Conservation (phyloP, 2,888 invertebrate species). For the Dysmachus trigonus region DNA sequence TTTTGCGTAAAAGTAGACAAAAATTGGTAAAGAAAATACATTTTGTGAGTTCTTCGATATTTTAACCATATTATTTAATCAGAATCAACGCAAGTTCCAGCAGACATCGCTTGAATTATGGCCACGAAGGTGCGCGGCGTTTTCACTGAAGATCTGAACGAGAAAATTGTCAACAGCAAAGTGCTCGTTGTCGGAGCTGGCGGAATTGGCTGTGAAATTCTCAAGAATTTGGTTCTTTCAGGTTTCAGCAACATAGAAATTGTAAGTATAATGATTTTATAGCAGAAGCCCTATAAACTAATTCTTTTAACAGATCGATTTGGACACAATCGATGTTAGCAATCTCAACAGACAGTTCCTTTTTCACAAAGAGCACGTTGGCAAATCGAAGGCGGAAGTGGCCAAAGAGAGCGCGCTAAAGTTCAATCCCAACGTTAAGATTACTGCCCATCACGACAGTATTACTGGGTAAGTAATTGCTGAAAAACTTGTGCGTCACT, state of each 20-base stretch:
- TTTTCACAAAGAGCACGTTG: constrained; percentile 98
- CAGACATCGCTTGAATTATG: constrained; percentile 63
- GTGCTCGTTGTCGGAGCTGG: constrained; percentile 94
- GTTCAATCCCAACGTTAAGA: constrained; percentile 89
- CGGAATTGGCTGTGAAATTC: constrained; percentile 98
- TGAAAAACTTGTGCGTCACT: not conserved
- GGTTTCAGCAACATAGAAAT: constrained; percentile 95
- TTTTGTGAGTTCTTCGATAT: not conserved
- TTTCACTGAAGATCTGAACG: constrained; percentile 72
- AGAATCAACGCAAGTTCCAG: not conserved
- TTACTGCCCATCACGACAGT: constrained; percentile 91
- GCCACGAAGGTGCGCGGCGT: constrained; percentile 75
- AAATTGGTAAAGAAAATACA: not conserved
- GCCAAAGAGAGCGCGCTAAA: constrained; percentile 88
- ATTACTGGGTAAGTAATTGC: constrained; percentile 81
- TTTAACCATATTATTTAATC: not conserved
- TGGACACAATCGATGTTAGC: constrained; percentile 99
- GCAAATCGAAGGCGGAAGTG: constrained; percentile 93
- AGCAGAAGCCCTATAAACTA: not conserved
- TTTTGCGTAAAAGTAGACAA: not conserved
- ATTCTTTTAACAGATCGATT: constrained; percentile 80
- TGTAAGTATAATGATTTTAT: constrained; percentile 67
- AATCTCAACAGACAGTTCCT: constrained; percentile 98
- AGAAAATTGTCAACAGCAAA: constrained; percentile 75
- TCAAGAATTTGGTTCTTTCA: constrained; percentile 95